Evolutionary conservation across 2,797 vertebrate genomes (phyloP), one percentile per base, ranked within the genome.

Genomic region (Chelmon rostratus): DNA sequence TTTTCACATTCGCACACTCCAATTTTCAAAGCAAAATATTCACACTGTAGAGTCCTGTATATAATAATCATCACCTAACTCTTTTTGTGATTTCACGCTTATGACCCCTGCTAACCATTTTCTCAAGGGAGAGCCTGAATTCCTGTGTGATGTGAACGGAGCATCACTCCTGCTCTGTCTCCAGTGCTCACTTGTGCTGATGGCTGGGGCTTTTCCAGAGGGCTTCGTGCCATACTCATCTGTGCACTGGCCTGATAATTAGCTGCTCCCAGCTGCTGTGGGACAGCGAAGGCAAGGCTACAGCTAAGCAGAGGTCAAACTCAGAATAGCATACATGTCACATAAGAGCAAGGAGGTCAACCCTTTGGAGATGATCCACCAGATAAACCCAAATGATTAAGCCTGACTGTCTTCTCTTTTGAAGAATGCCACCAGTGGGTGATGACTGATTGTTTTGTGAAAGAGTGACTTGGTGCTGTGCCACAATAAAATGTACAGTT

Each of bases 221-320:
- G 73, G 66, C 75, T 73, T 37, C 59, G 58, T 50, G 68, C 54
- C 58, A 82, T 76, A 74, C 72, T 77, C 86, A 77, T 88, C 58
- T 89, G 91, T 76, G 82, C 61, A 50, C 40, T 70, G 57, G 76
- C 3, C 84, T 83, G 78, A 44, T 82, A 88, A 90, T 90, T 86
- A 92, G 68, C 78, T 79, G 71, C 52, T 86, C 66, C 19, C 76
- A 85, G 85, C 84, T 86, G 82, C 89, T 73, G 50, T 73, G 84
- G 86, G 79, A 89, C 70, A 67, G 56, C 8, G 42, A 13, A 9
- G 78, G 61, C 78, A 62, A 65, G 73, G 72, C 49, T 75, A 61
- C 25, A 25, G 71, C 71, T 70, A 82, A 87, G 49, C 82, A 76
- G 78, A 83, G 86, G 83, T 87, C 82, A 84, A 52, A 69, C 42